These are phyloP conservation scores for Herminia tarsipennalis DNA, from an alignment of 2,888 invertebrate species.

Conservation along the genomic window DNA sequence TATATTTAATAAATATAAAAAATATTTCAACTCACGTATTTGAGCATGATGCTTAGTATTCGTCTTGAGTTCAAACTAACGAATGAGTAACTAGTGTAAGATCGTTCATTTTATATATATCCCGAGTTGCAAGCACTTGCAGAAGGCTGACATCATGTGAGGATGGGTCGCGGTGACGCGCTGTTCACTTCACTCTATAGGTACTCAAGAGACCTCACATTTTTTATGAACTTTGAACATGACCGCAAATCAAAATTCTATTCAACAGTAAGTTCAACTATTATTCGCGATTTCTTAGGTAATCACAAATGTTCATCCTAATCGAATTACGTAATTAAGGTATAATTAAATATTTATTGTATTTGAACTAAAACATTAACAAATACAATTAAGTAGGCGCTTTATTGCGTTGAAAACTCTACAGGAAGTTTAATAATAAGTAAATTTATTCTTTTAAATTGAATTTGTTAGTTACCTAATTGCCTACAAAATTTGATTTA, in stretches of 20 bases:
- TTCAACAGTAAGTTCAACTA: slow-evolving; percentile 38
- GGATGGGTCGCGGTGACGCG: slow-evolving; percentile 61
- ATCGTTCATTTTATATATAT: slow-evolving; percentile 80
- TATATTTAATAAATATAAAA: slow-evolving; percentile 36
- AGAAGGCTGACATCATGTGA: slow-evolving; percentile 74
- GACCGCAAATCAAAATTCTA: slow-evolving; percentile 42
- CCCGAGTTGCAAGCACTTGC: slow-evolving; percentile 71
- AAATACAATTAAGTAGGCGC: too few relatives aligned
- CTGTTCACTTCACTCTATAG: slow-evolving; percentile 49
- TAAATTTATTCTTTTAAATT: too few relatives aligned
- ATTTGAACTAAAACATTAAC: too few relatives aligned
- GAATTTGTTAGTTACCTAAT: too few relatives aligned
- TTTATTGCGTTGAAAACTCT: too few relatives aligned
- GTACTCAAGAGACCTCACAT: slow-evolving; percentile 49
- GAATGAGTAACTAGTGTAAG: slow-evolving; percentile 79
- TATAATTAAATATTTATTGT: too few relatives aligned
- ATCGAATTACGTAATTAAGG: too few relatives aligned
- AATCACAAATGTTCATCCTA: too few relatives aligned
- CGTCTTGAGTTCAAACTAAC: slow-evolving; percentile 80
- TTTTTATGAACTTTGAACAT: slow-evolving; percentile 60
- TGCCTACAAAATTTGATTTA: too few relatives aligned
- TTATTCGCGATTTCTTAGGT: too few relatives aligned
- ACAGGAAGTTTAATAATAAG: too few relatives aligned
- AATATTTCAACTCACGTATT: slow-evolving; percentile 75
- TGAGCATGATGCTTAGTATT: slow-evolving; percentile 80